A percentile compares a stretch with the other conserved stretches of the same genome.
phyloP scores from a whole-genome alignment of 1,140 invertebrate species.

The Leptonema lineaticorne region DNA sequence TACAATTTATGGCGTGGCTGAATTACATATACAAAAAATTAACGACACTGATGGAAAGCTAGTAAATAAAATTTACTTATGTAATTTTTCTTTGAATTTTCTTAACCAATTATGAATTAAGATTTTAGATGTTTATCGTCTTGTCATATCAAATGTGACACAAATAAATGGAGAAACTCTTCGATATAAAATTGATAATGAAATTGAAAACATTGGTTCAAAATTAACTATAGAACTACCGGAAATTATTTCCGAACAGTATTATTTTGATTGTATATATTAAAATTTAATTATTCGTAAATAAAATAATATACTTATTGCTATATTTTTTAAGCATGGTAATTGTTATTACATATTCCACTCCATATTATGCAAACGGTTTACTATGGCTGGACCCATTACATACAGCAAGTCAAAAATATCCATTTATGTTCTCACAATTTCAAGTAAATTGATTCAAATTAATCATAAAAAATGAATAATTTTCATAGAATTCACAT shows the following conservation, averaged over 20 bases:
- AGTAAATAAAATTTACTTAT: conserved; percentile 49
- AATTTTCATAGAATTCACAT: not conserved
- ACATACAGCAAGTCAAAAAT: conserved; percentile 85
- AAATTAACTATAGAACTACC: conserved; percentile 74
- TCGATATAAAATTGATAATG: conserved; percentile 63
- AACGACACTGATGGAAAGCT: conserved; percentile 58
- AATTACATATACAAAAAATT: conserved; percentile 61
- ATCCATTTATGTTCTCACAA: conserved; percentile 91
- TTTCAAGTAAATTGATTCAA: conserved; percentile 67
- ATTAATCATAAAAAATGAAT: not conserved
- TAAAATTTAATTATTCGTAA: not conserved
- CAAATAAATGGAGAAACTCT: conserved; percentile 61
- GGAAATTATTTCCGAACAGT: conserved; percentile 50
- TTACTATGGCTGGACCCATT: conserved; percentile 86
- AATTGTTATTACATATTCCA: conserved; percentile 73
- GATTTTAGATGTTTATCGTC: conserved; percentile 76
- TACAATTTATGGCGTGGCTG: conserved; percentile 60
- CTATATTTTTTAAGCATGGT: conserved; percentile 56
- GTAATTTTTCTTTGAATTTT: conserved; percentile 27
- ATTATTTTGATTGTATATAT: conserved; percentile 36
- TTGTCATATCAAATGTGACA: conserved; percentile 63
- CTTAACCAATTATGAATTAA: conserved; percentile 50
- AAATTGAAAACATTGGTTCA: conserved; percentile 70
- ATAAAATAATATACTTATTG: not conserved
- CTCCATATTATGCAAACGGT: conserved; percentile 72